A percentile compares a stretch with the other conserved stretches of the same genome.
Conservation (phyloP, 2,888 invertebrate species). For the Meteorus colon region DNA sequence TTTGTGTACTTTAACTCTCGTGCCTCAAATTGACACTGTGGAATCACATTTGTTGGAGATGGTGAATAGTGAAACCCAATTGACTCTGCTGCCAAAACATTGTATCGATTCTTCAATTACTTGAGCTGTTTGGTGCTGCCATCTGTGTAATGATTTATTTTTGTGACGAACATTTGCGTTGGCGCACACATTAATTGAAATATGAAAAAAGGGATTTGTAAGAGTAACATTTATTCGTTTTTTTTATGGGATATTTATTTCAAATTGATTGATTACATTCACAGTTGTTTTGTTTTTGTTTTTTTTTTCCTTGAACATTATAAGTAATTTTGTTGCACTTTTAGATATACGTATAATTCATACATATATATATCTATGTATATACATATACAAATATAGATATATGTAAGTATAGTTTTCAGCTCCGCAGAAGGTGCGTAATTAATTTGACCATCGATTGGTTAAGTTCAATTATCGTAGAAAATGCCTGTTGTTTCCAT, state of each 20-base stretch:
- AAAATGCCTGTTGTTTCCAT: constrained; percentile 57
- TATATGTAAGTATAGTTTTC: constrained; percentile 52
- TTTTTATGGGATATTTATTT: constrained; percentile 65
- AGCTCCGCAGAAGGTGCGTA: constrained; percentile 58
- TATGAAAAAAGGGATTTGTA: constrained; percentile 14
- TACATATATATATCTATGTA: constrained; percentile 52
- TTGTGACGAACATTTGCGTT: background rate
- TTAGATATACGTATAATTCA: constrained; percentile 38
- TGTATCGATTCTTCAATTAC: background rate
- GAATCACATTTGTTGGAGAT: constrained; percentile 5
- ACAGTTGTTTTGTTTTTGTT: constrained; percentile 47
- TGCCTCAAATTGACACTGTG: background rate
- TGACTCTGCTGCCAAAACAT: background rate
- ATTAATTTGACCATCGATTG: constrained; percentile 51
- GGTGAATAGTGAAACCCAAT: background rate
- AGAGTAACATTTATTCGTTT: background rate
- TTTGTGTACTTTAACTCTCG: background rate
- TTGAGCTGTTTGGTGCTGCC: background rate
- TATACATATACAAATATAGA: constrained; percentile 49
- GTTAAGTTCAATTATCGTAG: constrained; percentile 58
- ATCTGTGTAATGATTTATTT: constrained; percentile 5
- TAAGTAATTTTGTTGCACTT: constrained; percentile 51
- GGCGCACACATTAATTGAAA: background rate
- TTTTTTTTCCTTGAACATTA: constrained; percentile 55
- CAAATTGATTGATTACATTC: constrained; percentile 66